Evolutionary conservation across 2,113 vertebrate genomes (phyloP).

Genomic region (Chroicocephalus ridibundus): DNA sequence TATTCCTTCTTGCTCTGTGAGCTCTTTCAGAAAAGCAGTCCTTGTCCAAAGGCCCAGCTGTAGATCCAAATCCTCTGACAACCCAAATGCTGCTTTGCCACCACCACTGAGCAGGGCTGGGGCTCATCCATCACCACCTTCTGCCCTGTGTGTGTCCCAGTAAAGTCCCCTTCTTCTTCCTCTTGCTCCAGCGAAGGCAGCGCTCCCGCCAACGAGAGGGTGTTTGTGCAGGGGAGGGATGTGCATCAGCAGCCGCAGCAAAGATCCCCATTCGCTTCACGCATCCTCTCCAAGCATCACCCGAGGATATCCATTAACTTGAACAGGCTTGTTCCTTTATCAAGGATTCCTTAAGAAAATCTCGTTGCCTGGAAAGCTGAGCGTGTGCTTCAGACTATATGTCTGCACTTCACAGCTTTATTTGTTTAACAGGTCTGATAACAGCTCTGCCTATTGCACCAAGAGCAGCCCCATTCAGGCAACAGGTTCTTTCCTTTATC

Average conservation of each 20-base stretch:
- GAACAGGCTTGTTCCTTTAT: constrained; percentile 34
- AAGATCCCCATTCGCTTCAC: not conserved
- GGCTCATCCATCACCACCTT: not conserved
- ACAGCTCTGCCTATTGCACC: constrained; percentile 35
- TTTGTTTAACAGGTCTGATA: constrained; percentile 61
- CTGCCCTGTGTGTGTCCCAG: not conserved
- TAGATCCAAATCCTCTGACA: not conserved
- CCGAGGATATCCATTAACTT: constrained; percentile 1
- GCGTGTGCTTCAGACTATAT: not conserved
- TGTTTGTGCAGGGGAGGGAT: not conserved
- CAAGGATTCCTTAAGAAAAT: constrained; percentile 42
- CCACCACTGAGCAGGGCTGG: not conserved
- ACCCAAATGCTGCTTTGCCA: not conserved
- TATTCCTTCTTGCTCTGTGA: not conserved
- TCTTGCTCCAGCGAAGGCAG: not conserved
- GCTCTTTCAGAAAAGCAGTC: not conserved
- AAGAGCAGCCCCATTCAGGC: not conserved
- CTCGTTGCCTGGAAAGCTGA: not conserved
- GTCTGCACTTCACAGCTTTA: constrained; percentile 57
- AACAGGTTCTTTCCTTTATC: constrained; percentile 24
- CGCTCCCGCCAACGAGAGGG: fast-evolving
- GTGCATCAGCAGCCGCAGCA: not conserved
- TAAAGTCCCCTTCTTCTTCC: not conserved
- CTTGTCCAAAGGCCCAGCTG: not conserved
- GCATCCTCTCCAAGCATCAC: not conserved